Base-by-base conservation (phyloP, 2,797 vertebrate species). In the Neosalanx taihuensis region DNA sequence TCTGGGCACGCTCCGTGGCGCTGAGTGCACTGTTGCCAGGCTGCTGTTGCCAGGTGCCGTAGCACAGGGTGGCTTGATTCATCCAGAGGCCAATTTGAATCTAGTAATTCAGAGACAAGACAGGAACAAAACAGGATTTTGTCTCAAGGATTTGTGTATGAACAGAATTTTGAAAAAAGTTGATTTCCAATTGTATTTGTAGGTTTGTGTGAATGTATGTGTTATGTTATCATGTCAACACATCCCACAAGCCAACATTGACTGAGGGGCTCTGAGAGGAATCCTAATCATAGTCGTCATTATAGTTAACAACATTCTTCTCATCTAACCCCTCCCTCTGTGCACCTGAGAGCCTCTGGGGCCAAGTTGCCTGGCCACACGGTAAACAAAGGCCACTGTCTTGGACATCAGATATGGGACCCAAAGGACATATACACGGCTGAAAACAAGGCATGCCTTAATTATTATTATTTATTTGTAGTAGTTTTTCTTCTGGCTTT, bases 11-110 rank as follows among this genome's bases (percentile, higher is more conserved):
- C 70, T 3, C 23, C 65, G 64, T 70, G 65, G 51, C 51, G 5
- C 67, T 72, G 79, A 70, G 53, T 83, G 62, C 73, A 74, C 78
- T 18, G 85, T 86, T 84, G 81, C 85, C 79, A 81, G 72, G 83
- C 17, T 35, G 57, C 67, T 17, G 63, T 20, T 33, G 71, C 31
- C 30, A 70, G 71, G 64, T 66, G 37, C 79, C 71, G 30, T 69
- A 69, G 31, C 41, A 23, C 67, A 60, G 58, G 23, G 58, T 23
- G 12, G 23, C 12, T 12, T 23, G 23, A 23, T 30, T 10, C 65
- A 69, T 31, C 37, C 41, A 57, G 51, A 17, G 18, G 29, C 35
- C 46, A 68, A 67, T 35, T 31, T 58, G 4, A 18, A 64, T 72
- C n/a, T 29, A 23, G 26, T n/a, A 18, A 61, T 72, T 18, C 29